Evolutionary conservation across 2,797 vertebrate genomes (phyloP), one percentile per base, ranked within the genome.

Genomic region (Neostethus bicornis): DNA sequence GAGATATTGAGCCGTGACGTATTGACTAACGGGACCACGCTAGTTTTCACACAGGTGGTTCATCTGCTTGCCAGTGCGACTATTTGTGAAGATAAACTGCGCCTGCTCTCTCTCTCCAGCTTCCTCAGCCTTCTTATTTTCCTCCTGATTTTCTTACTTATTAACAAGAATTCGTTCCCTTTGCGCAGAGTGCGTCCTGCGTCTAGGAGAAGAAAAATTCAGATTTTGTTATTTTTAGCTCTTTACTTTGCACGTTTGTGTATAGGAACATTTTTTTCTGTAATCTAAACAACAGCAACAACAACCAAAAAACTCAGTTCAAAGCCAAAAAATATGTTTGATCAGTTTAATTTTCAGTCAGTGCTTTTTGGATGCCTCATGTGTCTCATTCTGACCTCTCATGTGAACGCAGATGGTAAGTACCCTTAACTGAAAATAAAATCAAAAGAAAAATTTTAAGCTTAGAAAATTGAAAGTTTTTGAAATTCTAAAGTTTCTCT

Each of bases 41-140:
- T 81, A 94, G 80, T 95, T 96, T 93, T 96, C 93, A 85, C 94
- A 94, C 88, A 52, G 61, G 68, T 65, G 82, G 88, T 90, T 83
- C 83, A 94, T 80, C 79, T 86, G 90, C 82, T 71, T 78, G 75
- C 86, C 86, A 84, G 82, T 73, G 84, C 66, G 85, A 85, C 74
- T 88, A 81, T 86, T 75, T 86, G 90, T 77, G 89, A 76, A 83
- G 86, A 88, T 85, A 86, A 90, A 87, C 88, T 85, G 89, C 90
- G 87, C 81, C 81, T 78, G 81, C 79, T 77, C 77, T 77, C 77
- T 79, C 65, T 61, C 82, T n/a, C 72, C 80, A 80, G 68, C 73
- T 67, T 80, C 75, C 80, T 55, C 56, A 80, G 80, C 77, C 77
- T 70, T 31, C 73, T 65, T 66, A 52, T 73, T 42, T 73, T 37